Conservation (phyloP, 2,113 vertebrate genomes). For the Gobius niger region DNA sequence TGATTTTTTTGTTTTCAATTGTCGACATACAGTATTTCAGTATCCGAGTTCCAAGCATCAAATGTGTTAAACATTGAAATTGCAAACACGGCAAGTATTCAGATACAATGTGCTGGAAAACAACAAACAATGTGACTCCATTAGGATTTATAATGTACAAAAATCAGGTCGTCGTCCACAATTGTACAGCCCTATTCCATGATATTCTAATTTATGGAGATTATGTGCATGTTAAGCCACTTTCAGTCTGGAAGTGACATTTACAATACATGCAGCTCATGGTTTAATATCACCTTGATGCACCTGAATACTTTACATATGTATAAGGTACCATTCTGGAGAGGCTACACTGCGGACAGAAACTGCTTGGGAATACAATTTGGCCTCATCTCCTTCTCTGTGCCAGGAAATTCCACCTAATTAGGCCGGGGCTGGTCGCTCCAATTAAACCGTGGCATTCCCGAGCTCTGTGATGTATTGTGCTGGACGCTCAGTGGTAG, state of each 20-base stretch:
- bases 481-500: slow-evolving; percentile 28
- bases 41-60: too few species aligned
- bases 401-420: slow-evolving; percentile 77
- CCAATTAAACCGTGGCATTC: slow-evolving; percentile 74
- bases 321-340: slow-evolving; percentile 25
- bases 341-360: slow-evolving; percentile 22
- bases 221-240: too few species aligned
- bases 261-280: neutral
- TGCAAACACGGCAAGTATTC: too few species aligned
- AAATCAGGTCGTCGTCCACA: too few species aligned
- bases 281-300: slow-evolving; percentile 4
- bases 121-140: too few species aligned
- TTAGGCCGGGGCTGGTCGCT: slow-evolving; percentile 65
- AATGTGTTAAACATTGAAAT: too few species aligned
- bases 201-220: too few species aligned
- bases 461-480: slow-evolving; percentile 60
- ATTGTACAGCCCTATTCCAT: too few species aligned
- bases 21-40: too few species aligned
- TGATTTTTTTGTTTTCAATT: too few species aligned
- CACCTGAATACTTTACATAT: neutral
- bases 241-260: neutral
- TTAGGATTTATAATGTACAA: too few species aligned
- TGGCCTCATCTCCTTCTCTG: slow-evolving; percentile 33
- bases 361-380: slow-evolving; percentile 4
- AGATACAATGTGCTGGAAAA: too few species aligned